Conservation (phyloP, 53 echinoderm and acorn worm genomes). For the Astropecten irregularis region DNA sequence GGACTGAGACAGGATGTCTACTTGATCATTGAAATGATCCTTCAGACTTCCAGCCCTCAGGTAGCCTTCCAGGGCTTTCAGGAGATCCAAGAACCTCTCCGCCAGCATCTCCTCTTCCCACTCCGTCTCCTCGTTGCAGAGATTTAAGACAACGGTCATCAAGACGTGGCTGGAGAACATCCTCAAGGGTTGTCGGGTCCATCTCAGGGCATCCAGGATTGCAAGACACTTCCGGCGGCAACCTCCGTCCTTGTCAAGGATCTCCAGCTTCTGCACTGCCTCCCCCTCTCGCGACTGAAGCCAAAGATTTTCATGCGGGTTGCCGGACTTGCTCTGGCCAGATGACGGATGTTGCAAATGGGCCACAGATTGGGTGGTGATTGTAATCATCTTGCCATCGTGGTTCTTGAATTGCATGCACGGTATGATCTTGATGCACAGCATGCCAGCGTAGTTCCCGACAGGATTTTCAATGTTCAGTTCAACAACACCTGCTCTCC, state of each 20-base stretch:
- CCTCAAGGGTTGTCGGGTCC: slow-evolving; percentile 39
- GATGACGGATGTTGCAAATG: background rate
- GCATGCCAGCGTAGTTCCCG: slow-evolving; percentile 9
- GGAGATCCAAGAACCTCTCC: slow-evolving; percentile 71
- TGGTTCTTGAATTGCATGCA: slow-evolving; percentile 30
- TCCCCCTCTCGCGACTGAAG: slow-evolving; percentile 20
- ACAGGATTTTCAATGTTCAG: slow-evolving; percentile 44
- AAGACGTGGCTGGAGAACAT: slow-evolving; percentile 52
- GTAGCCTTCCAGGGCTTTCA: slow-evolving; percentile 50
- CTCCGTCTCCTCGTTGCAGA: slow-evolving; percentile 69
- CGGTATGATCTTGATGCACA: slow-evolving; percentile 35
- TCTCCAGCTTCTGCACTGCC: slow-evolving; percentile 38
- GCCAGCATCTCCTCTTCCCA: slow-evolving; percentile 70
- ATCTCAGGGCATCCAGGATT: slow-evolving; percentile 52
- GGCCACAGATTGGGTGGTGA: slow-evolving; percentile 21
- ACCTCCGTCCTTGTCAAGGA: slow-evolving; percentile 53
- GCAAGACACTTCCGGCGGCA: slow-evolving; percentile 68
- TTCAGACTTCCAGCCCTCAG: slow-evolving; percentile 29
- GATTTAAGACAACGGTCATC: slow-evolving; percentile 48
- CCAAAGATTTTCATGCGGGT: slow-evolving; percentile 58
- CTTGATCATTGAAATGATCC: slow-evolving; percentile 27
- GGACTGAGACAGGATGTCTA: slow-evolving; percentile 40
- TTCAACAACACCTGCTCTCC: slow-evolving; percentile 3
- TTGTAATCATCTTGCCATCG: slow-evolving; percentile 26
- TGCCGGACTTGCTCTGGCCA: background rate